phyloP scores from a whole-genome alignment of 64 coral and sea anemone genomes.

The Pocillopora damicornis region DNA sequence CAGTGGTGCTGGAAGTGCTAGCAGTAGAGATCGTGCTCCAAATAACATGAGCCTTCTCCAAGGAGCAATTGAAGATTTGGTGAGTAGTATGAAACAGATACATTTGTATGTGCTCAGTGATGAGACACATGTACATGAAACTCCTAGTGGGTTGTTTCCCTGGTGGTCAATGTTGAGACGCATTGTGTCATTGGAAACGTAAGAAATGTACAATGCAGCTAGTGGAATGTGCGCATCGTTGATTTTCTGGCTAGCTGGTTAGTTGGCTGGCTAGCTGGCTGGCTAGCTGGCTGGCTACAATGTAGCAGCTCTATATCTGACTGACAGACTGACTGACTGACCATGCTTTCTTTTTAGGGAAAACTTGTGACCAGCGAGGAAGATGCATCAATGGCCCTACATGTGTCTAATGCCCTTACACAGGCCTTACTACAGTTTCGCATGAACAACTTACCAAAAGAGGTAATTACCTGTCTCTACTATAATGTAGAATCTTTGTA shows the following conservation, averaged over 20 bases:
- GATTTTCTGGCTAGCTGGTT: no score
- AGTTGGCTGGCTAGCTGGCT: no score
- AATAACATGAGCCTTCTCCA: constrained; percentile 29
- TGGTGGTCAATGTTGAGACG: no score
- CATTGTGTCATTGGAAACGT: background rate
- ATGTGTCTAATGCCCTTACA: constrained; percentile 95
- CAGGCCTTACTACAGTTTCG: constrained; percentile 89
- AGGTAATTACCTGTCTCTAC: background rate
- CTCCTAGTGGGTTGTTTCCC: background rate
- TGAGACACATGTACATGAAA: background rate
- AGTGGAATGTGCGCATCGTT: no score
- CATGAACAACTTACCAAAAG: constrained; percentile 67
- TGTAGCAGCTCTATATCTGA: background rate
- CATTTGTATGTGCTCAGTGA: background rate
- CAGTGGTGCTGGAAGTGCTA: background rate
- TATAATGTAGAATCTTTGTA: no score
- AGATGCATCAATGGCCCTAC: constrained; percentile 92
- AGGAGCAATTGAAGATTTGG: constrained; percentile 28
- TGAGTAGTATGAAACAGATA: background rate
- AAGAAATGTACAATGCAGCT: no score
- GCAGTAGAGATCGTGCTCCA: background rate
- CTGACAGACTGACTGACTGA: background rate
- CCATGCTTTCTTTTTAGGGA: constrained; percentile 35
- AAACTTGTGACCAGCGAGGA: constrained; percentile 97
- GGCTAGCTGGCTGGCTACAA: no score